A percentile compares a stretch with the other conserved stretches of the same genome.
phyloP scores from a whole-genome alignment of 2,113 vertebrate genomes.

The Centropus bengalensis region DNA sequence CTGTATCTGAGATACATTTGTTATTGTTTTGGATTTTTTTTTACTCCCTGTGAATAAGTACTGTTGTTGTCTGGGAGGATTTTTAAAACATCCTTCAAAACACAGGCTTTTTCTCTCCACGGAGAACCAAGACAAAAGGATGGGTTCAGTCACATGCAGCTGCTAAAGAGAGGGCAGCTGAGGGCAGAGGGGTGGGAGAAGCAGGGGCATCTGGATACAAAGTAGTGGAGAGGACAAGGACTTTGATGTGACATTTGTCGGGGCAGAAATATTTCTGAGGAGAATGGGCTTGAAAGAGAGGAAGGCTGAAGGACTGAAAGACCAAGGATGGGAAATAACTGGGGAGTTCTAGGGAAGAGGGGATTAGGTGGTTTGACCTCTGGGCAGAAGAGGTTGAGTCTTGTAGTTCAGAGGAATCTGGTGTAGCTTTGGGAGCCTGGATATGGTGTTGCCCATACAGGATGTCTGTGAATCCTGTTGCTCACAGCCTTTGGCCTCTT shows the following conservation, averaged over 20 bases:
- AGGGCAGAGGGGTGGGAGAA: background rate
- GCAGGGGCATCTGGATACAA: background rate
- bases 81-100: slow-evolving; percentile 28
- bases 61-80: slow-evolving; percentile 27
- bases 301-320: background rate
- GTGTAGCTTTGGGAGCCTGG: background rate
- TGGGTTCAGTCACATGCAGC: slow-evolving; percentile 41
- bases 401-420: background rate
- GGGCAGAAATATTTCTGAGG: background rate
- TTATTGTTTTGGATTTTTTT: background rate
- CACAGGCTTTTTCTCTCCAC: slow-evolving; percentile 22
- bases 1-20: background rate
- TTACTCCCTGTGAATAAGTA: slow-evolving; percentile 3
- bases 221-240: background rate
- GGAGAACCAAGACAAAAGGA: slow-evolving; percentile 32
- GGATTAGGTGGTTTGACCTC: background rate
- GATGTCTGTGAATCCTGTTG: background rate
- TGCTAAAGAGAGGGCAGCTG: slow-evolving; percentile 46
- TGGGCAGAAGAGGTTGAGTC: background rate
- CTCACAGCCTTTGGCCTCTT: background rate
- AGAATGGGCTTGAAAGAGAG: background rate
- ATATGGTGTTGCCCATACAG: background rate
- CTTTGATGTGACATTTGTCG: background rate
- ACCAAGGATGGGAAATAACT: background rate
- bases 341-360: background rate